A percentile compares a stretch with the other conserved stretches of the same genome.
Conservation (phyloP, 2,113 vertebrate genomes). For the Okapia johnstoni region DNA sequence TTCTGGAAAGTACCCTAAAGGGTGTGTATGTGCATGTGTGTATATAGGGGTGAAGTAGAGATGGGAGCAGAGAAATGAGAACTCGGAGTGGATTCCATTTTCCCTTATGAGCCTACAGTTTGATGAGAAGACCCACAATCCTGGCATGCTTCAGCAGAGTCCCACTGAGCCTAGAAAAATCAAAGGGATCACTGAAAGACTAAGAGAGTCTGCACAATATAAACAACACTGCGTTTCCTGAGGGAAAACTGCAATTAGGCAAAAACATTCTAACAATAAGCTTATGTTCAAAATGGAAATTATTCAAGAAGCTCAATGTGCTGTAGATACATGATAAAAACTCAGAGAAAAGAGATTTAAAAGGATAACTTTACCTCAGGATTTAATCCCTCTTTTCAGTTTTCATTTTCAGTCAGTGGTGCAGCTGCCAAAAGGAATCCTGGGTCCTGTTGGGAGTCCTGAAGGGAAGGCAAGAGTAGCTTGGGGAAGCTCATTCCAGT, state of each 20-base stretch:
- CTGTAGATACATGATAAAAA: neutral
- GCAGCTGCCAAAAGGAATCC: neutral
- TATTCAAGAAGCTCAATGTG: neutral
- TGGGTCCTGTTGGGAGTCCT: neutral
- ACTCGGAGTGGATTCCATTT: neutral
- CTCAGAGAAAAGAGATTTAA: neutral
- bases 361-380: neutral
- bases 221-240: neutral
- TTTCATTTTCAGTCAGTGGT: neutral
- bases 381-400: neutral
- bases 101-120: neutral
- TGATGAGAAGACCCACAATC: neutral
- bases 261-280: neutral
- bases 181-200: neutral
- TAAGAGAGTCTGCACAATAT: neutral
- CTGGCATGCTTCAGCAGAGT: neutral
- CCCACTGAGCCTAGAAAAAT: neutral
- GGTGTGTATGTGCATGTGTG: neutral
- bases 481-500: neutral
- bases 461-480: fast-evolving
- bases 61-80: neutral
- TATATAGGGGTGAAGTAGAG: neutral
- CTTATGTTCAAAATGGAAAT: neutral
- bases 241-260: neutral
- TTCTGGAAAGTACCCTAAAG: neutral